Percentiles rank a stretch among this genome's conserved stretches.
Conservation (phyloP, 2,797 vertebrate genomes). For the Lacerta agilis region DNA sequence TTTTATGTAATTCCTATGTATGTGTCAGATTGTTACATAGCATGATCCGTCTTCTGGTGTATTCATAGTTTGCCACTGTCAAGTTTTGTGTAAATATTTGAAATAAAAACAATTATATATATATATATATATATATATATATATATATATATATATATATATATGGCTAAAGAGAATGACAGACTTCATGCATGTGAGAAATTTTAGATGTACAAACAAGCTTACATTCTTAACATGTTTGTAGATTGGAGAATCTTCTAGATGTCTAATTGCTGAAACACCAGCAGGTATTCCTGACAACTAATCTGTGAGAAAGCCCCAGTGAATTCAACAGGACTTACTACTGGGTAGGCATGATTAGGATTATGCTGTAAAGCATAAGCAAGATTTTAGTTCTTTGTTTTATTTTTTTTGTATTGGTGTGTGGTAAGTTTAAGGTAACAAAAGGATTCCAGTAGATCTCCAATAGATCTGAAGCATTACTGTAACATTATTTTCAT, state of each 20-base stretch:
- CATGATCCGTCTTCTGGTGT: not conserved
- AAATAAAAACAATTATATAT: not conserved
- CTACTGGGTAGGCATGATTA: too few relatives aligned
- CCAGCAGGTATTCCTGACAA: not conserved
- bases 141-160: not conserved
- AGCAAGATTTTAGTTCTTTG: not conserved
- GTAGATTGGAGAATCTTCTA: not conserved
- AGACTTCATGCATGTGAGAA: not conserved
- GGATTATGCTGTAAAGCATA: not conserved
- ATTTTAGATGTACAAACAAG: not conserved
- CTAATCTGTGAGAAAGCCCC: too few relatives aligned
- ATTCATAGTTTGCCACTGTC: not conserved
- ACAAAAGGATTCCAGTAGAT: not conserved
- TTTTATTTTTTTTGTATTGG: not conserved
- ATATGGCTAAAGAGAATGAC: too few relatives aligned
- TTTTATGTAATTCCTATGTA: not conserved
- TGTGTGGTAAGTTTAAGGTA: too few relatives aligned
- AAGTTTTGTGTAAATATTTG: not conserved
- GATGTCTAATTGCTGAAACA: not conserved
- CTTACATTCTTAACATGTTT: not conserved
- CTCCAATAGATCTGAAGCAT: not conserved
- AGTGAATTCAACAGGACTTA: too few relatives aligned
- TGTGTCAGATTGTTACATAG: not conserved
- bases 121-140: not conserved
- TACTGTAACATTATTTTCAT: not conserved